Percentiles rank a stretch among this genome's conserved stretches.
phyloP scores from a whole-genome alignment of 2,113 vertebrate genomes.

The Trichechus manatus region DNA sequence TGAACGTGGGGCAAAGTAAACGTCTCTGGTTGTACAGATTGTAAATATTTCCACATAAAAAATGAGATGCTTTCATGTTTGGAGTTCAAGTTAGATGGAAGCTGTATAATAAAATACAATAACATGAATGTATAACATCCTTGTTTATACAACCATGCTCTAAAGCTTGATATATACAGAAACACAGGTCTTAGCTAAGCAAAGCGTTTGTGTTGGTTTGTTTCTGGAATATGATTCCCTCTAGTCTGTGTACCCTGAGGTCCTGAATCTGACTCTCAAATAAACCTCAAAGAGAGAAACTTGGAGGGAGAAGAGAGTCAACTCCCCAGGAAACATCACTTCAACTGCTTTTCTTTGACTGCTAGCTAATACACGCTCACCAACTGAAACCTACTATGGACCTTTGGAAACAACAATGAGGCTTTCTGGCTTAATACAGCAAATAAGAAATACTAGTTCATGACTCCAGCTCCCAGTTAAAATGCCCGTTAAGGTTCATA shows the following conservation, averaged over 20 bases:
- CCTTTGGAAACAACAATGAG: background rate
- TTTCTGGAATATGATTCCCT: slow-evolving; percentile 60
- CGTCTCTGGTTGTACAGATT: slow-evolving; percentile 15
- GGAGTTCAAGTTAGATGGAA: slow-evolving; percentile 67
- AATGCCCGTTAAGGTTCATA: background rate
- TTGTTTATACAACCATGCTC: slow-evolving; percentile 49
- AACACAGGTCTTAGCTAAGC: slow-evolving; percentile 8
- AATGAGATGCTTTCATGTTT: slow-evolving; percentile 55
- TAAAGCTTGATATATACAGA: slow-evolving; percentile 37
- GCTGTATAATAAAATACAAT: slow-evolving; percentile 53
- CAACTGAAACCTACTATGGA: background rate
- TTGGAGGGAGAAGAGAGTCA: background rate
- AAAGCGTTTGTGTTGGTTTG: slow-evolving; percentile 23
- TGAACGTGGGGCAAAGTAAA: slow-evolving; percentile 38
- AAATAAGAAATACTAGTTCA: slow-evolving; percentile 16
- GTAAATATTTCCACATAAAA: slow-evolving; percentile 61
- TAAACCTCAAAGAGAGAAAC: background rate
- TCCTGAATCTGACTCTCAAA: slow-evolving; percentile 25
- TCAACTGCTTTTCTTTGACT: background rate
- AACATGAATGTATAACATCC: slow-evolving; percentile 11
- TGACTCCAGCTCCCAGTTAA: background rate
- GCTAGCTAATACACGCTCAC: background rate
- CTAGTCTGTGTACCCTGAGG: background rate
- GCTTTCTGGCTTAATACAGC: background rate
- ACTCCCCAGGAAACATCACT: background rate